Conservation (phyloP, 2,888 invertebrate genomes). For the Tanytarsus gracilentus region DNA sequence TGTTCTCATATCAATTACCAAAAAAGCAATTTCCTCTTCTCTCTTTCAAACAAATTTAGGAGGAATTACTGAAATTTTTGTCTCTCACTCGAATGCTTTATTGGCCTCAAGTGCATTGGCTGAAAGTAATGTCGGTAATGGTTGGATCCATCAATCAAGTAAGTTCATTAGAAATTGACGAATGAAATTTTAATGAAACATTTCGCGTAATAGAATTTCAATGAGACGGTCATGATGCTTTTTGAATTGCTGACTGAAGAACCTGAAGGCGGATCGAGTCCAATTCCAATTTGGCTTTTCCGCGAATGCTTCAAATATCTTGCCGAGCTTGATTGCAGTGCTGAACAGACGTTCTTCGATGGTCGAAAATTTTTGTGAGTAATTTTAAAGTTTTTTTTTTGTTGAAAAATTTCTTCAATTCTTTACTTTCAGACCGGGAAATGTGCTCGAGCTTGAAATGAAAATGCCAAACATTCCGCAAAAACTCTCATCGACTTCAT, state of each 20-base stretch:
- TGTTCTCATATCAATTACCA: not conserved
- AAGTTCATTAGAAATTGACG: conserved; percentile 31
- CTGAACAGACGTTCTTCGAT: conserved; percentile 33
- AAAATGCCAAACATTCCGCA: conserved; percentile 32
- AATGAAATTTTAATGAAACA: conserved; percentile 1
- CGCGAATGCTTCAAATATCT: conserved; percentile 51
- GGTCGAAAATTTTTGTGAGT: conserved; percentile 34
- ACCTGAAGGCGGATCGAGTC: conserved; percentile 72
- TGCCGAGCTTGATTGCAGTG: conserved; percentile 46
- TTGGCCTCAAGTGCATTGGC: conserved; percentile 52
- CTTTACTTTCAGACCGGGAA: conserved; percentile 31
- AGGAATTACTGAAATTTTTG: conserved; percentile 49
- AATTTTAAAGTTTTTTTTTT: conserved; percentile 18
- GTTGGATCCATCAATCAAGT: conserved; percentile 58
- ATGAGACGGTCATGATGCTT: conserved; percentile 67
- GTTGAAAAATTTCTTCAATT: not conserved
- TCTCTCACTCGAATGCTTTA: conserved; percentile 52
- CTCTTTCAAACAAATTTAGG: conserved; percentile 31
- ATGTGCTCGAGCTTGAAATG: conserved; percentile 32
- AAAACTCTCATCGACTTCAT: conserved; percentile 32
- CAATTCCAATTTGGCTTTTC: conserved; percentile 58
- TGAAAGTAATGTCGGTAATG: conserved; percentile 66
- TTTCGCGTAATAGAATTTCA: conserved; percentile 50
- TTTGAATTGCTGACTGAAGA: conserved; percentile 76
- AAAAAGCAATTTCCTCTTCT: not conserved